Evolutionary conservation across 1,140 invertebrate genomes (phyloP).

Genomic region (Caerostris darwini): DNA sequence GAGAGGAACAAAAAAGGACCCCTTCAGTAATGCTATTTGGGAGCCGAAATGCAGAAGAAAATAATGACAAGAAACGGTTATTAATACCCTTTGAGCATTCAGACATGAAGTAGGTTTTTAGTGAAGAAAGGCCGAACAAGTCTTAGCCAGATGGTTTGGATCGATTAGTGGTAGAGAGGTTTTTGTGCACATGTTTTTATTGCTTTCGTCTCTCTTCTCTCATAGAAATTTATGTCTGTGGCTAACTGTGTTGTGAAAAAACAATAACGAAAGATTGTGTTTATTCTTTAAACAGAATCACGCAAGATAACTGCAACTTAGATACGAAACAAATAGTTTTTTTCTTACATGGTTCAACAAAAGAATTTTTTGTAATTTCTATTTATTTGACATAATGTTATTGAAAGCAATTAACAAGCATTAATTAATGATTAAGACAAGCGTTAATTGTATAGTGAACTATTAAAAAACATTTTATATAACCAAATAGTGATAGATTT

Average conservation of each 20-base stretch:
- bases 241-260: background rate
- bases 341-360: too few relatives aligned
- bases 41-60: background rate
- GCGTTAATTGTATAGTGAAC: too few relatives aligned
- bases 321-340: too few relatives aligned
- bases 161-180: background rate
- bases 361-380: too few relatives aligned
- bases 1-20: background rate
- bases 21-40: background rate
- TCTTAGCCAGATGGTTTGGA: background rate
- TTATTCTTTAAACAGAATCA: too few relatives aligned
- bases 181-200: background rate
- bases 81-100: background rate
- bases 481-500: too few relatives aligned
- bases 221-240: background rate
- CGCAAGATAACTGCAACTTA: too few relatives aligned
- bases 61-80: background rate
- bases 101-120: background rate
- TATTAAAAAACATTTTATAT: too few relatives aligned
- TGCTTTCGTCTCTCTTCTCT: background rate
- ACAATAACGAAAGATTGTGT: too few relatives aligned
- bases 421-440: too few relatives aligned
- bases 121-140: background rate
- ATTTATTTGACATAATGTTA: too few relatives aligned
- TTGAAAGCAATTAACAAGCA: too few relatives aligned